Percentiles rank a stretch among this genome's conserved stretches.
phyloP scores from a whole-genome alignment of 35 echinoderm and acorn worm species.

The Eucidaris tribuloides region DNA sequence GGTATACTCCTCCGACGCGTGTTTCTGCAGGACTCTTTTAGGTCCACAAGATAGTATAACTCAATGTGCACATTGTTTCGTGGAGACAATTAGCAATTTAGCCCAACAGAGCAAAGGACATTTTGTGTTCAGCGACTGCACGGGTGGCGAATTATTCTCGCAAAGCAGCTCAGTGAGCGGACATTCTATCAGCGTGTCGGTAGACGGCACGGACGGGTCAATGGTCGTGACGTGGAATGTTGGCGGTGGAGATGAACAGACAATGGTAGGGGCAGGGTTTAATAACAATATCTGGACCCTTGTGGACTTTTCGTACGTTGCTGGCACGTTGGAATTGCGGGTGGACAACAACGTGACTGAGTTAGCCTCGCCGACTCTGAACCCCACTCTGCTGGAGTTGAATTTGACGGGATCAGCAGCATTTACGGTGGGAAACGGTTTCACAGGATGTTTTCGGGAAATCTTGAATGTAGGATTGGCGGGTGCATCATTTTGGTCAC shows the following conservation, averaged over 20 bases:
- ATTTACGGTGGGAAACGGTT: constrained; percentile 26
- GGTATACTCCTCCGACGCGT: too few species aligned
- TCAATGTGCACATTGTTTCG: too few species aligned
- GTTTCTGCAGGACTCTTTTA: too few species aligned
- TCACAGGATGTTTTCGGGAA: constrained; percentile 65
- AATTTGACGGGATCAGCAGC: constrained; percentile 24
- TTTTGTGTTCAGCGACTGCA: constrained; percentile 79
- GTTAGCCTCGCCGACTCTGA: neutral
- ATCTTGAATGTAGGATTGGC: constrained; percentile 13
- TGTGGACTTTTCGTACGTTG: neutral
- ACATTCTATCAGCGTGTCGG: constrained; percentile 31
- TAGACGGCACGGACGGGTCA: neutral
- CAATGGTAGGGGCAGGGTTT: neutral
- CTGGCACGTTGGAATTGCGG: constrained; percentile 1
- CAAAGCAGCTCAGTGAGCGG: constrained; percentile 53
- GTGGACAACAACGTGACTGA: neutral
- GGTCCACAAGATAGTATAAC: too few species aligned
- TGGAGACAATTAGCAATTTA: too few species aligned
- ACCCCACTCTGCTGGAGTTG: constrained; percentile 23
- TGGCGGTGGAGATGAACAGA: neutral
- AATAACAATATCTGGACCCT: constrained; percentile 26
- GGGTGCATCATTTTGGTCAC: neutral
- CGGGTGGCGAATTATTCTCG: constrained; percentile 43
- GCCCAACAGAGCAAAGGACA: too few species aligned
- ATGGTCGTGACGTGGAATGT: constrained; percentile 27